Conservation (phyloP, 2,113 vertebrate genomes). For the Bolborhynchus lineola region DNA sequence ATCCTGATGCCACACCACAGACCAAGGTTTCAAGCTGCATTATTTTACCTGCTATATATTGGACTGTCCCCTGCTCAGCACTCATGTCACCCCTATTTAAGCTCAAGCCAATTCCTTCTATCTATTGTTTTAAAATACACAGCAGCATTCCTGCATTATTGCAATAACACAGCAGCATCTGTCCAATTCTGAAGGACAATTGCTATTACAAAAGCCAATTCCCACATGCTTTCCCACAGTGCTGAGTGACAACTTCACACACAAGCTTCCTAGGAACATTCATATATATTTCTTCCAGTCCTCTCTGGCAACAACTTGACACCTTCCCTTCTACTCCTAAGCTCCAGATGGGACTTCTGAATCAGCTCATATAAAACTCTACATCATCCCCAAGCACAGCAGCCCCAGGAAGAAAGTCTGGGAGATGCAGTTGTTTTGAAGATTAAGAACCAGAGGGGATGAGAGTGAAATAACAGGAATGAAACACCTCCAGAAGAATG, state of each 20-base stretch:
- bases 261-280: not conserved
- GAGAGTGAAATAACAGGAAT: not conserved
- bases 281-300: not conserved
- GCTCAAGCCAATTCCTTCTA: not conserved
- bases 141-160: rapidly evolving
- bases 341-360: not conserved
- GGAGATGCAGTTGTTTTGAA: not conserved
- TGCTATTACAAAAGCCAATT: not conserved
- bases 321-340: not conserved
- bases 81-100: not conserved
- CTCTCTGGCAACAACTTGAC: not conserved
- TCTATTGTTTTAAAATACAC: not conserved
- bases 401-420: not conserved
- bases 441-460: not conserved
- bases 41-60: not conserved
- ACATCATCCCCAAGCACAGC: not conserved
- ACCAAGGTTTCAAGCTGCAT: not conserved
- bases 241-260: not conserved
- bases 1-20: not conserved
- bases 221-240: not conserved
- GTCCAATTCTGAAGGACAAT: not conserved
- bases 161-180: not conserved
- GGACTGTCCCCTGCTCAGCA: not conserved
- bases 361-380: not conserved
- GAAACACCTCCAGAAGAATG: not conserved